A percentile compares a stretch with the other conserved stretches of the same genome.
Conservation (phyloP, 1,140 invertebrate species). For the Pristionchus pacificus region DNA sequence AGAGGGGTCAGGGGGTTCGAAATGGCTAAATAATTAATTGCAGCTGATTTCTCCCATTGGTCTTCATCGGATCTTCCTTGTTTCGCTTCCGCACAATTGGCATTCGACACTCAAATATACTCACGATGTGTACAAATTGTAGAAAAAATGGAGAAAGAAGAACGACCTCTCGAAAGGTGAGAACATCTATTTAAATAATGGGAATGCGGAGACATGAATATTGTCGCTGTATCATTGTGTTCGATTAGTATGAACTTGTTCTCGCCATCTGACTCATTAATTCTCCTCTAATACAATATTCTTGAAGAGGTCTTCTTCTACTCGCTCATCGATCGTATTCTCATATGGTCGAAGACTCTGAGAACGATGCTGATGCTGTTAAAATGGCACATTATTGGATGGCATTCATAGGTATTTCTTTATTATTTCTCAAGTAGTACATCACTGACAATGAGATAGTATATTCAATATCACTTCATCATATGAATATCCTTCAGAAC, state of each 20-base stretch:
- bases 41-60: too few species aligned
- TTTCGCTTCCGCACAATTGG: neutral
- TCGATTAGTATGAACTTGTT: neutral
- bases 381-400: neutral
- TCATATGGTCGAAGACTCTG: neutral
- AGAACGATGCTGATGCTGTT: neutral
- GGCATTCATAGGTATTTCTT: neutral
- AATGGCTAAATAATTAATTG: too few species aligned
- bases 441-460: too few species aligned
- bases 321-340: neutral
- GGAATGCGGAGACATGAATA: neutral
- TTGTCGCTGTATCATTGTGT: neutral
- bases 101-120: neutral
- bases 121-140: neutral
- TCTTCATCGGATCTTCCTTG: too few species aligned
- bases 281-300: neutral
- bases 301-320: neutral
- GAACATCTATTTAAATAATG: neutral
- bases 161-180: neutral
- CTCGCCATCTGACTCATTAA: neutral
- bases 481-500: too few species aligned
- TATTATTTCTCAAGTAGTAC: too few species aligned
- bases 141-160: neutral
- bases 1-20: too few species aligned
- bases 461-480: too few species aligned